These are phyloP conservation scores for Hemithea aestivaria DNA, from an alignment of 2,888 invertebrate genomes.

Conservation along the genomic window DNA sequence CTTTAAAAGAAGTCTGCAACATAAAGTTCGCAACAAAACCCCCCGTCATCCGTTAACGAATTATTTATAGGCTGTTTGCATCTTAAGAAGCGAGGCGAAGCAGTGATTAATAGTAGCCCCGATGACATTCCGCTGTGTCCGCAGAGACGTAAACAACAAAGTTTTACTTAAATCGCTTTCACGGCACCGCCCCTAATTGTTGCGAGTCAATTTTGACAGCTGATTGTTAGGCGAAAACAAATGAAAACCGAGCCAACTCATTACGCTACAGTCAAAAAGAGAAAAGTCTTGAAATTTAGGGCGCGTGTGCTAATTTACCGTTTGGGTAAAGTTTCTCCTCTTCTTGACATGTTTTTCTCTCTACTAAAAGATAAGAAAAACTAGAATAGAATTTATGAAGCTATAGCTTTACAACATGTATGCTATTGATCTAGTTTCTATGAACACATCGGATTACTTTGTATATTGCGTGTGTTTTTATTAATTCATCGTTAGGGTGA, in stretches of 20 bases:
- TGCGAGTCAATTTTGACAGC: slow-evolving; percentile 54
- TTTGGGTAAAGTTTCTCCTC: too few relatives aligned
- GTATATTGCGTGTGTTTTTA: too few relatives aligned
- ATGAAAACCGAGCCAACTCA: slow-evolving; percentile 30
- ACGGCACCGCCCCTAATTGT: slow-evolving; percentile 52
- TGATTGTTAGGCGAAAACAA: slow-evolving; percentile 47
- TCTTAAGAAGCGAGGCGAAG: slow-evolving; percentile 46
- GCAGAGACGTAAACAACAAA: slow-evolving; percentile 52
- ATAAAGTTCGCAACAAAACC: slow-evolving; percentile 19
- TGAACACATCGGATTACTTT: too few relatives aligned
- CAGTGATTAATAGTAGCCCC: slow-evolving; percentile 53
- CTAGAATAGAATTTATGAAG: too few relatives aligned
- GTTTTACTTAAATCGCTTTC: slow-evolving; percentile 55
- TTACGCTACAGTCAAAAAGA: too few relatives aligned
- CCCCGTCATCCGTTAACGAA: slow-evolving; percentile 36
- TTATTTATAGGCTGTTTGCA: slow-evolving; percentile 52
- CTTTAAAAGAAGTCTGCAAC: slow-evolving; percentile 16
- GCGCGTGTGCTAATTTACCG: too few relatives aligned
- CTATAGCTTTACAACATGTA: too few relatives aligned
- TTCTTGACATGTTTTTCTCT: too few relatives aligned
- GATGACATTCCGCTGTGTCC: slow-evolving; percentile 48
- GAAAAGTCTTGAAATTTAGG: too few relatives aligned
- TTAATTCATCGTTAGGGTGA: too few relatives aligned
- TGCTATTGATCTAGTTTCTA: too few relatives aligned
- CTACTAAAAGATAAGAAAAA: too few relatives aligned